phyloP scores from a whole-genome alignment of 2,797 vertebrate species.

The Mus caroli region DNA sequence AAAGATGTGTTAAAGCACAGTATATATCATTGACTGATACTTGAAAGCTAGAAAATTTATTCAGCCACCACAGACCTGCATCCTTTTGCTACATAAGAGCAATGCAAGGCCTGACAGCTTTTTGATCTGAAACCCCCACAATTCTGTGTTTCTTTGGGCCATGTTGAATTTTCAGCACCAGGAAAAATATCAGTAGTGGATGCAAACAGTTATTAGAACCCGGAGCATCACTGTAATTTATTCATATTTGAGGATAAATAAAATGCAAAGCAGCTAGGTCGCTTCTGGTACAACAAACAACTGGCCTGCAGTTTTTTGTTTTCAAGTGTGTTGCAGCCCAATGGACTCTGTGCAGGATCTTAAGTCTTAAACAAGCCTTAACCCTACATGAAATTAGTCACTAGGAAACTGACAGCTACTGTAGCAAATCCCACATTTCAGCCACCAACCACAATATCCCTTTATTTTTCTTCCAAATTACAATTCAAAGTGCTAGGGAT shows the following conservation, averaged over 20 bases:
- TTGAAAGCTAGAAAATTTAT: not conserved
- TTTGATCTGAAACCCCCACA: not conserved
- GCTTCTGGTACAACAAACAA: not conserved
- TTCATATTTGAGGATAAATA: conserved; percentile 56
- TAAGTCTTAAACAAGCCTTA: not conserved
- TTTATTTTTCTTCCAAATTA: conserved; percentile 20
- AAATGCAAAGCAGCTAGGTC: not conserved
- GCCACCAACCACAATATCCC: not conserved
- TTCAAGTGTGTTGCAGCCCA: not conserved
- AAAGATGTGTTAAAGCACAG: not conserved
- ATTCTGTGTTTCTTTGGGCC: conserved; percentile 11
- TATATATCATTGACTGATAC: not conserved
- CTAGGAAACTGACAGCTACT: not conserved
- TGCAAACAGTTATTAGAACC: not conserved
- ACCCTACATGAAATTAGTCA: not conserved
- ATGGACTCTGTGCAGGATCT: not conserved
- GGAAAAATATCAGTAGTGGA: not conserved
- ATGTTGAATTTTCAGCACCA: conserved; percentile 50
- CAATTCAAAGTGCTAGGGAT: not conserved
- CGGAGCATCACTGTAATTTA: not conserved
- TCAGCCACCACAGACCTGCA: not conserved
- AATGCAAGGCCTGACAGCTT: not conserved
- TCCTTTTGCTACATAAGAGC: not conserved
- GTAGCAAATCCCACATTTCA: not conserved
- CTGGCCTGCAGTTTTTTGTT: not conserved